Base-by-base conservation (phyloP, 2,888 invertebrate genomes). In the Hylaea fasciaria region DNA sequence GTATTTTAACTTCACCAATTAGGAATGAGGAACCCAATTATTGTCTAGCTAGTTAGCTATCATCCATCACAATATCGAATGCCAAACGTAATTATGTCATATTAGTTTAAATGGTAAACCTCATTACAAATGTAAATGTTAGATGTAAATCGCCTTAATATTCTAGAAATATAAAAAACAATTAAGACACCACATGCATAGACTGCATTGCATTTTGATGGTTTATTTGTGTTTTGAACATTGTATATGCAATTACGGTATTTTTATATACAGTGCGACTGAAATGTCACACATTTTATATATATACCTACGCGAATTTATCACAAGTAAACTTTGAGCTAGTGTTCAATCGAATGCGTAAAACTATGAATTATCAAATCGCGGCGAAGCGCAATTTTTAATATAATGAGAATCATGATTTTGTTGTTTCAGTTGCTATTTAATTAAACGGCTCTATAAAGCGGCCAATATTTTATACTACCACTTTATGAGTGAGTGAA, bases 171-270 rank as follows among this genome's bases (percentile, higher is more conserved):
- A 29, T 60, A 69, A 74, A 74, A 67, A 76, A 69, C n/a, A 80
- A 28, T 70, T 81, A 82, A 82, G 78, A 88, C 88, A 89, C 86
- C 88, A 85, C 65, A 75, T 86, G 88, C 86, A 84, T 83, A 89
- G 89, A 89, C 89, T 90, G 90, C 81, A 78, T 83, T 82, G 91
- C 90, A 90, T 90, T 91, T 90, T 83, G 62, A 82, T 78, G 86
- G 81, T 81, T 81, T 60, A 66, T 78, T 82, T 77, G 69, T 61
- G 47, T 64, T 65, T 64, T 64, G 74, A 78, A 74, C 67, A 73
- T 76, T 78, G 81, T 80, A 76, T 72, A 67, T 83, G 83, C 83
- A 82, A 82, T 79, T 76, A 74, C 78, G 76, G 77, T 78, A 73
- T 77, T 73, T 72, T 72, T 72, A 70, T 67, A 66, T 68, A 68